Evolutionary conservation across 2,113 vertebrate species (phyloP).

Genomic region (Cephalophus harveyi): DNA sequence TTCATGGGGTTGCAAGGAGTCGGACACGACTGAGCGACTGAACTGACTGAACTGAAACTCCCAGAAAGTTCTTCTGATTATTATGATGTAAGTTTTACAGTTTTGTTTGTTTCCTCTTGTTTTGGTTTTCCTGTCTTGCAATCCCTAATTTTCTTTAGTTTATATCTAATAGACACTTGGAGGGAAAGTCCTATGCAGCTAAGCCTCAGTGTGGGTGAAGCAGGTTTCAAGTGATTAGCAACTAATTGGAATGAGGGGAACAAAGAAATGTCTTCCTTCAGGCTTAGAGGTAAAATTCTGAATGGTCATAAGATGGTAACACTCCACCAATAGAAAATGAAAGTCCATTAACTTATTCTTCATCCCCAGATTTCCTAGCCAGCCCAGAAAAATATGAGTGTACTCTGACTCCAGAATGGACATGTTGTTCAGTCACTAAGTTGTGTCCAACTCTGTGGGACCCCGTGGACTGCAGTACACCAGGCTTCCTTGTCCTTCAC

Average conservation of each 20-base stretch:
- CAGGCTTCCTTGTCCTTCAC: background rate
- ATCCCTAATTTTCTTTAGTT: background rate
- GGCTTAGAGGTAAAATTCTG: background rate
- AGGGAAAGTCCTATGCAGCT: background rate
- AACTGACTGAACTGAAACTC: background rate
- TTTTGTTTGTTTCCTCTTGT: slow-evolving; percentile 11
- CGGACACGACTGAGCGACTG: too few relatives aligned
- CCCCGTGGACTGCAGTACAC: background rate
- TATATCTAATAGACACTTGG: background rate
- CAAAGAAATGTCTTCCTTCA: background rate
- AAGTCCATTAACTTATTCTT: background rate
- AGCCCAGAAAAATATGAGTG: background rate
- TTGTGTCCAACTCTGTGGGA: background rate
- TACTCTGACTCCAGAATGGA: background rate
- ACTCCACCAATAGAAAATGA: background rate
- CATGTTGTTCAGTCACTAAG: background rate
- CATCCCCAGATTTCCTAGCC: background rate
- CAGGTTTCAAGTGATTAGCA: slow-evolving; percentile 18
- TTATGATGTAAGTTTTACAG: background rate
- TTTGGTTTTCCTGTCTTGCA: background rate
- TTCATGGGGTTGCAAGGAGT: too few relatives aligned
- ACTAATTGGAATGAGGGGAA: background rate
- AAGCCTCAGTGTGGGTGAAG: background rate
- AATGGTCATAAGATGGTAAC: background rate
- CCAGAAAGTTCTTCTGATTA: background rate